Base-by-base conservation (phyloP, 2,113 vertebrate genomes). In the Phrynocephalus versicolor region DNA sequence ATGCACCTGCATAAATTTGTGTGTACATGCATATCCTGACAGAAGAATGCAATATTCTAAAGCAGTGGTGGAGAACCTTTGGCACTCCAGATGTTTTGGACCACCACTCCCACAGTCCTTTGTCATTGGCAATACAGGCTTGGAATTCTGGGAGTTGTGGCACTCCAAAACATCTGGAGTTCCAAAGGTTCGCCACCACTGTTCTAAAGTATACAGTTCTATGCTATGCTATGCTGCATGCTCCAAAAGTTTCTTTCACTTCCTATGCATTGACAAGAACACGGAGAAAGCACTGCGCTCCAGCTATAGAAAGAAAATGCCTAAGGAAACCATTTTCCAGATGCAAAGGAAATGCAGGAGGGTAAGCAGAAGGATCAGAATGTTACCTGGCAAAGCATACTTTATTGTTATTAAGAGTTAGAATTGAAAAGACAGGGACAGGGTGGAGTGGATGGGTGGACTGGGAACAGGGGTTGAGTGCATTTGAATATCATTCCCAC, bases 391-490 rank as follows among this genome's bases (percentile, higher is more conserved):
- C 19, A 35, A 33, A 9, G 33, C 10, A 25, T 2, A 71, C 60
- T 27, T 77, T 58, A 25, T 16, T 3, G n/a, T 71, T 25, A 72
- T 72, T 71, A 64, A 51, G 65, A 71, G 65, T 85, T 85, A 85
- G 33, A 25, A 14, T 19, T 77, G 58, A 67, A 37, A 33, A 77
- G n/a, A 73, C 35, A 23, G 30, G 69, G 16, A 27, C 23, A 0
- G 0, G 3, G 79, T 74, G 35, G 10, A 6, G 51, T 62, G 23
- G 58, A 10, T 51, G 45, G 79, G 3, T 10, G 0, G 0, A 3
- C 75, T n/a, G 27, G 41, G 73, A 65, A 23, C 33, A 58, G 10
- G 18, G n/a, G 65, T 18, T 35, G 19, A 10, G 30, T 41, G 19
- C 62, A 37, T 62, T 19, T 23, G 18, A 58, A 25, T n/a, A 70